Evolutionary conservation across 2,113 vertebrate genomes (phyloP).

Genomic region (Stomatorhinus ivindoensis): DNA sequence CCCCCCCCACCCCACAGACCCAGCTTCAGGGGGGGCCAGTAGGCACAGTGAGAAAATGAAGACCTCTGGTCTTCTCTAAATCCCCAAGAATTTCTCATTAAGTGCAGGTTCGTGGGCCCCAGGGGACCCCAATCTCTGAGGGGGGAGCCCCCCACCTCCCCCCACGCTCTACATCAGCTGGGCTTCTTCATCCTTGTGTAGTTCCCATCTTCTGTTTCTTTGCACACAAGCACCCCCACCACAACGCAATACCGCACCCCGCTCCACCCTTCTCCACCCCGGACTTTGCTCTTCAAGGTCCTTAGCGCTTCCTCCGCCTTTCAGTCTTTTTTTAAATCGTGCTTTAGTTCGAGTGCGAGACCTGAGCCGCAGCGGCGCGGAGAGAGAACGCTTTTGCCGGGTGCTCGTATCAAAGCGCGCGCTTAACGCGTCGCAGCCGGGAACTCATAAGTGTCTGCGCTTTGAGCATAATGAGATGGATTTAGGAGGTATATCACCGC

Average conservation of each 20-base stretch:
- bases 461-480: slow-evolving; percentile 30
- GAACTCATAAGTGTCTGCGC: slow-evolving; percentile 42
- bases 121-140: slow-evolving; percentile 43
- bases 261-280: slow-evolving; percentile 17
- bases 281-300: slow-evolving; percentile 54
- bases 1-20: slow-evolving; percentile 35
- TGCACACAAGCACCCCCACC: slow-evolving; percentile 47
- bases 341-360: slow-evolving; percentile 33
- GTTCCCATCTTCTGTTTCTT: slow-evolving; percentile 58
- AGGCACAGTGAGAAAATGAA: slow-evolving; percentile 72
- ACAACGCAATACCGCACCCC: not conserved
- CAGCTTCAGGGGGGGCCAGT: slow-evolving; percentile 42
- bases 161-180: slow-evolving; percentile 48
- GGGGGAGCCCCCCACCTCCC: slow-evolving; percentile 38
- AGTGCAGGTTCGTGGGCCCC: slow-evolving; percentile 53
- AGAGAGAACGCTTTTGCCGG: slow-evolving; percentile 52
- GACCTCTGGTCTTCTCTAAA: slow-evolving; percentile 69
- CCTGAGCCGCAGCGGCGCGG: slow-evolving; percentile 28
- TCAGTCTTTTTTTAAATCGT: slow-evolving; percentile 28
- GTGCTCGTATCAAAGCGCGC: slow-evolving; percentile 43
- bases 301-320: slow-evolving; percentile 60
- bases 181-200: slow-evolving; percentile 41
- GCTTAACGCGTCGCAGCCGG: slow-evolving; percentile 40
- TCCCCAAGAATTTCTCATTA: slow-evolving; percentile 74
- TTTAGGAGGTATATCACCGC: not conserved